phyloP scores from a whole-genome alignment of 2,888 invertebrate genomes.

The Pollenia amentaria region DNA sequence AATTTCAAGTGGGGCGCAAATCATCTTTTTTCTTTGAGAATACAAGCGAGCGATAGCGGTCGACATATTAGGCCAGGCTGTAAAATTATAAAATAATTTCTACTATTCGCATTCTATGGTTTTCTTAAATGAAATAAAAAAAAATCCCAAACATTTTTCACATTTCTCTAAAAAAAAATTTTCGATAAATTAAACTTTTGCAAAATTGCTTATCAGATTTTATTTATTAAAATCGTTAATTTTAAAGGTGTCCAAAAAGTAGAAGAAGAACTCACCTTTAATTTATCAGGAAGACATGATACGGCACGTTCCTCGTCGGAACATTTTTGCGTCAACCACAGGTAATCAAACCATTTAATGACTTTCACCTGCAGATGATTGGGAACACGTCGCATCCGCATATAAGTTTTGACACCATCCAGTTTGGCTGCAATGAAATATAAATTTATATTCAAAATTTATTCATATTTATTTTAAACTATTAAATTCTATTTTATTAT shows the following conservation, averaged over 20 bases:
- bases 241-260: not conserved
- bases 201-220: not conserved
- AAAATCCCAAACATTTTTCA: too few species aligned
- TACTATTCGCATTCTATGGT: too few species aligned
- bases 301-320: slow-evolving; percentile 98
- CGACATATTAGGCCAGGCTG: too few species aligned
- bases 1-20: too few species aligned
- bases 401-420: slow-evolving; percentile 99
- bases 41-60: too few species aligned
- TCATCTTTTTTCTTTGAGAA: too few species aligned
- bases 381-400: slow-evolving; percentile 98
- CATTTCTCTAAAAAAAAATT: too few species aligned
- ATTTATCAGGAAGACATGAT: slow-evolving; percentile 97
- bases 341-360: slow-evolving; percentile 99
- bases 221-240: not conserved
- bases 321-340: slow-evolving; percentile 99
- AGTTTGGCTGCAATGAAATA: slow-evolving; percentile 91
- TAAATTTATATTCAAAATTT: not conserved
- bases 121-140: too few species aligned
- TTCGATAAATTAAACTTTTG: too few species aligned
- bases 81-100: too few species aligned
- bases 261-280: slow-evolving; percentile 87
- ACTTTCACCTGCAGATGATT: slow-evolving; percentile 98
- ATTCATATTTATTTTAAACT: not conserved
- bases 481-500: not conserved